A percentile compares a stretch with the other conserved stretches of the same genome.
Conservation (phyloP, 2,888 invertebrate species). For the Monoplex corrugatus region DNA sequence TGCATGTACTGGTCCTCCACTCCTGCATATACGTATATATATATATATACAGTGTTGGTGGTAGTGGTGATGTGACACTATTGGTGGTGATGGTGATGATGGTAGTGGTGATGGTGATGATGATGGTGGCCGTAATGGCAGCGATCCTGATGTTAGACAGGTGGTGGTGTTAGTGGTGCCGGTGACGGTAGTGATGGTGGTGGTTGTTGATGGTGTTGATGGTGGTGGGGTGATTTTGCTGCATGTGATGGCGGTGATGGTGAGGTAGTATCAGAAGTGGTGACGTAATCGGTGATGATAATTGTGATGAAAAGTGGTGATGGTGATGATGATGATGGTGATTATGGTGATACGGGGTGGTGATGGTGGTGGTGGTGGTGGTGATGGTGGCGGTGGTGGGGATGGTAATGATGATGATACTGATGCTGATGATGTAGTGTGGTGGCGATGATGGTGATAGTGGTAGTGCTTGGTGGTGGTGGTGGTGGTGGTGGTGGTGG, state of each 20-base stretch:
- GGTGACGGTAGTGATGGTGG: neutral
- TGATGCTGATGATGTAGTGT: neutral
- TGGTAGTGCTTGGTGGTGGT: neutral
- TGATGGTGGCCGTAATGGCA: neutral
- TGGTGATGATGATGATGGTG: neutral
- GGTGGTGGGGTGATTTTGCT: neutral
- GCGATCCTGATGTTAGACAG: too few species aligned
- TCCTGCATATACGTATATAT: slow-evolving; percentile 83
- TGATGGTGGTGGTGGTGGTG: neutral
- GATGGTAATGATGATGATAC: slow-evolving; percentile 32
- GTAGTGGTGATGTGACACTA: neutral
- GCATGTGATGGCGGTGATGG: neutral
- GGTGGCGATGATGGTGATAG: too few species aligned
- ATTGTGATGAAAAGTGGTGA: neutral
- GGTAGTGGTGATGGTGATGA: slow-evolving; percentile 29
- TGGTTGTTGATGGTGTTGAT: neutral
- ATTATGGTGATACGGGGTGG: too few species aligned
- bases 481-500: neutral
- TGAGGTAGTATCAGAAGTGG: too few species aligned
- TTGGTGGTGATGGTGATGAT: neutral
- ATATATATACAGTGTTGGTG: neutral
- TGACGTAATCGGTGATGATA: too few species aligned
- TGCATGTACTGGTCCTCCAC: slow-evolving; percentile 95
- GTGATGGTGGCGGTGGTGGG: neutral
- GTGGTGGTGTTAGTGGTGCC: neutral